Base-by-base conservation (phyloP, 2,797 vertebrate species). In the Epinephelus awoara region DNA sequence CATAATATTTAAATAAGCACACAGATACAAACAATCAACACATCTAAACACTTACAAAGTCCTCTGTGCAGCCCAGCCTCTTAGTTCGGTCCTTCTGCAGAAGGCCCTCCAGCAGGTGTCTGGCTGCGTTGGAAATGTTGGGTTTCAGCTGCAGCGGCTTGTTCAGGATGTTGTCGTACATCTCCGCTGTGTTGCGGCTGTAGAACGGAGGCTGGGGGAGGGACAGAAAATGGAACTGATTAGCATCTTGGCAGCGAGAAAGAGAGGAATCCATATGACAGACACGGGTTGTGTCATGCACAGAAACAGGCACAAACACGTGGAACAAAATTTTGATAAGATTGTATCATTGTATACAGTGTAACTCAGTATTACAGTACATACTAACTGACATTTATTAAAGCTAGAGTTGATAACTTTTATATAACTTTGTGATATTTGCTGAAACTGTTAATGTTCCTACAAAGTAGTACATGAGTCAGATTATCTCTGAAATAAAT, bases 81-180 rank as follows among this genome's bases (percentile, higher is more conserved):
- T 98, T 97, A 65, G 97, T 98, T 49, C 98, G 91, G 58, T 99
- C 98, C 85, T 99, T 99, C 90, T 99, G 98, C 85, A 99, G 91
- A 54, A 99, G 96, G 6, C 98, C 97, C 88, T 99, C 98, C 83
- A 99, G 96, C 73, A 99, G 95, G 82, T 99, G 96, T 64, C 97
- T 94, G 19, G 98, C 98, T 0, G 98, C 96, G 38, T 99, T 99
- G 44, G 98, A 98, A 64, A 99, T 99, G 94, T 99, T 99, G 92
- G 98, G 98, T 91, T 99, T 99, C 57, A 99, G 93, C 92, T 98
- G 98, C 83, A 99, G 96, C 0, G 98, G 98, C 75, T 99, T 99
- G 95, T 99, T 99, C 91, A 99, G 94, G 93, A 99, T 99, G 93
- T 99, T 99, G 92, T 99, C 98, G 0, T 99, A 99, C 98, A 99